Percentiles rank a stretch among this genome's conserved stretches.
These are phyloP conservation scores for Sylvia atricapilla DNA, from an alignment of 2,113 vertebrate species.

Conservation along the genomic window DNA sequence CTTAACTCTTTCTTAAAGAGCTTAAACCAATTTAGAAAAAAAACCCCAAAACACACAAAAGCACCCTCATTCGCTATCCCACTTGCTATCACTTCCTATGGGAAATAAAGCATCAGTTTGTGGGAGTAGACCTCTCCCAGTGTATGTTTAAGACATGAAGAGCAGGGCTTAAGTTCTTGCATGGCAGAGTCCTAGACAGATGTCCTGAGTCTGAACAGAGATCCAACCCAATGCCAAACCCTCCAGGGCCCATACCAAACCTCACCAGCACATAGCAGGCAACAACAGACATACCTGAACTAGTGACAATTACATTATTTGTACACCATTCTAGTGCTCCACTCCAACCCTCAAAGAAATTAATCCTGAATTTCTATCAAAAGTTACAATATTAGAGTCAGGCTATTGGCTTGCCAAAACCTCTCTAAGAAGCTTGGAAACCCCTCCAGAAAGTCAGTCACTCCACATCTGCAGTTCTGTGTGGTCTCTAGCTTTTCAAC, in stretches of 20 bases:
- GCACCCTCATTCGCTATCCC: fast-evolving
- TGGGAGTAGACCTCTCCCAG: background rate
- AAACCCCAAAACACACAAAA: fast-evolving
- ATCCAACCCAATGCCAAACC: background rate
- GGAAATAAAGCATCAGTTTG: background rate
- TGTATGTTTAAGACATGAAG: background rate
- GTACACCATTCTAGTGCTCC: background rate
- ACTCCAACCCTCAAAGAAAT: background rate
- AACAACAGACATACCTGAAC: background rate
- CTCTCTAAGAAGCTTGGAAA: background rate
- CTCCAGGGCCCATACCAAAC: background rate
- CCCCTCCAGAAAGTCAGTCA: background rate
- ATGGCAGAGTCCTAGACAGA: background rate
- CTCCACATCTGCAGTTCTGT: background rate
- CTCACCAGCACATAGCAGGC: background rate
- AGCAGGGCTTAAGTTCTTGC: background rate
- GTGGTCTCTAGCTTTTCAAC: background rate
- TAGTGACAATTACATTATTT: background rate
- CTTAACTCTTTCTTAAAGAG: background rate
- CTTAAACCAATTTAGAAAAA: background rate
- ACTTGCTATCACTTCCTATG: background rate
- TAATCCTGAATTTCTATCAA: background rate
- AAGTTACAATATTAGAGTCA: background rate
- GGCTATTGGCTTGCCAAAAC: background rate
- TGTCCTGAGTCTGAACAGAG: background rate